A percentile compares a stretch with the other conserved stretches of the same genome.
Conservation (phyloP, 64 coral and sea anemone species). For the Orbicella faveolata region DNA sequence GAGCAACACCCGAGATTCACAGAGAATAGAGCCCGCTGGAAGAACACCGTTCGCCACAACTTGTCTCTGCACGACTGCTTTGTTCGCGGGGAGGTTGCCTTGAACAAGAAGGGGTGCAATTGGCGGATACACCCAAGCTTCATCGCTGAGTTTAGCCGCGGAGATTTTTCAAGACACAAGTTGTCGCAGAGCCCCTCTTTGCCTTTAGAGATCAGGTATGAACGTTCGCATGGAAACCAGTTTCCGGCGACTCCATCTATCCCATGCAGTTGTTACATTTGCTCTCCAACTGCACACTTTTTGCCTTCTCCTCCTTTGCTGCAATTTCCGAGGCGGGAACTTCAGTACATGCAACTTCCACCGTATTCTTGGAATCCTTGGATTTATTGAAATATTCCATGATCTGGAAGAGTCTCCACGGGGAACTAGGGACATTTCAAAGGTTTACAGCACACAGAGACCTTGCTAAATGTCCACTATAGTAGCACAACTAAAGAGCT, state of each 20-base stretch:
- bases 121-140: constrained; percentile 33
- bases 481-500: too few species aligned
- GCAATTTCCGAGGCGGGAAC: neutral
- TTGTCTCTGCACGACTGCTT: constrained; percentile 29
- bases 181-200: neutral
- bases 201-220: neutral
- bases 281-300: neutral
- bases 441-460: too few species aligned
- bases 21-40: constrained; percentile 18
- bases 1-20: constrained; percentile 6
- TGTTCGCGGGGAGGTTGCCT: constrained; percentile 1
- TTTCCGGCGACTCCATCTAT: neutral
- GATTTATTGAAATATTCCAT: neutral
- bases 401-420: too few species aligned
- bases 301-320: neutral
- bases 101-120: neutral
- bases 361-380: neutral
- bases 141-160: constrained; percentile 16
- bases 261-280: constrained; percentile 13
- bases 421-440: too few species aligned
- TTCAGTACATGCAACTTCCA: neutral
- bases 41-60: constrained; percentile 42
- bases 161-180: constrained; percentile 39
- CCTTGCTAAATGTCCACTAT: too few species aligned
- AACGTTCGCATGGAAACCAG: neutral